These are phyloP conservation scores for Micoletzkya japonica DNA, from an alignment of 2,888 invertebrate genomes.

Conservation along the genomic window DNA sequence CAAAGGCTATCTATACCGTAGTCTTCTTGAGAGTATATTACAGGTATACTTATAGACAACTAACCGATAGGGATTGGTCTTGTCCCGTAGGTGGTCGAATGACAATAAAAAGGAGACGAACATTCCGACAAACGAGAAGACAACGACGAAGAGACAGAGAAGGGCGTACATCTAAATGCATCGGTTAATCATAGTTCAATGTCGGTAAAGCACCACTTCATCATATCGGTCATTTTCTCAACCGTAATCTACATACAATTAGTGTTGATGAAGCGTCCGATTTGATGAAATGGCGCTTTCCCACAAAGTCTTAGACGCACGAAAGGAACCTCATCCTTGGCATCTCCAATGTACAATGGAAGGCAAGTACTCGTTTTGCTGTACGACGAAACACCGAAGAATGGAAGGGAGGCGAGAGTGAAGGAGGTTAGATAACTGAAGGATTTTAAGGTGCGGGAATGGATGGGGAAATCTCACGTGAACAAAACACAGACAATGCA, in stretches of 20 bases:
- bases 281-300: too few species aligned
- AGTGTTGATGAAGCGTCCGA: not conserved
- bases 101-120: slow-evolving; percentile 72
- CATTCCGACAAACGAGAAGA: slow-evolving; percentile 87
- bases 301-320: slow-evolving; percentile 13
- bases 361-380: slow-evolving; percentile 93
- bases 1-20: not conserved
- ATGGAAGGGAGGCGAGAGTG: slow-evolving; percentile 82
- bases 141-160: slow-evolving; percentile 80
- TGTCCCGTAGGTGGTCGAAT: slow-evolving; percentile 46
- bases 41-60: not conserved
- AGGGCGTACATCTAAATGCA: slow-evolving; percentile 42
- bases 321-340: slow-evolving; percentile 79
- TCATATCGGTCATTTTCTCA: not conserved
- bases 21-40: slow-evolving; percentile 7
- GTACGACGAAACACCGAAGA: slow-evolving; percentile 89
- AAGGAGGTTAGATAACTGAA: slow-evolving; percentile 1
- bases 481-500: slow-evolving; percentile 29
- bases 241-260: not conserved
- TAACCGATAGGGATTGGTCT: slow-evolving; percentile 19
- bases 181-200: not conserved
- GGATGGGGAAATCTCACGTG: slow-evolving; percentile 41
- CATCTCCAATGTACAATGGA: slow-evolving; percentile 85
- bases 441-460: not conserved
- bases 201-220: not conserved